Evolutionary conservation across 1,140 invertebrate species (phyloP).

Genomic region (Zaprionus vittiger): DNA sequence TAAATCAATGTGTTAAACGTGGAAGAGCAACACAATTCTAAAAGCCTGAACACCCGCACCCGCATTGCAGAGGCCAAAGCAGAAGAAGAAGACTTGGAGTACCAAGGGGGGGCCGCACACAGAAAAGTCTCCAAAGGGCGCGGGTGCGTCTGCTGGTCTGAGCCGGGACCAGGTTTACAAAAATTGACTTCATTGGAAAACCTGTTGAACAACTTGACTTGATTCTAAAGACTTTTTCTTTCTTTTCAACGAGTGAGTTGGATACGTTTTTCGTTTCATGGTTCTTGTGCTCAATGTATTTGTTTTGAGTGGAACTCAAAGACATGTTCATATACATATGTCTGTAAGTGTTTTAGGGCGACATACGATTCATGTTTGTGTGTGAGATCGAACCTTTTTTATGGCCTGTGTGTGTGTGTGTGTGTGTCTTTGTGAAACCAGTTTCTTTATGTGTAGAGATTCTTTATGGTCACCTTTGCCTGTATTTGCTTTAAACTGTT

Average conservation of each 20-base stretch:
- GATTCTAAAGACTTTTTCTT: slow-evolving; percentile 81
- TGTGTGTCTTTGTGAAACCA: slow-evolving; percentile 45
- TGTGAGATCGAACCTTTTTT: slow-evolving; percentile 56
- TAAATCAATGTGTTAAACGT: slow-evolving; percentile 75
- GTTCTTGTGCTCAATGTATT: slow-evolving; percentile 7
- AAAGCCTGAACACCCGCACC: slow-evolving; percentile 53
- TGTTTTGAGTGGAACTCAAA: slow-evolving; percentile 43
- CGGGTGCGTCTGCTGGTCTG: neutral
- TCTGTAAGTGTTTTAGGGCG: slow-evolving; percentile 34
- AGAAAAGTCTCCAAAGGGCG: slow-evolving; percentile 21
- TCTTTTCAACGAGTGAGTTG: slow-evolving; percentile 66
- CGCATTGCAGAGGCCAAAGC: neutral
- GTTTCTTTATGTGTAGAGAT: slow-evolving; percentile 70
- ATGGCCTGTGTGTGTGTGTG: slow-evolving; percentile 30
- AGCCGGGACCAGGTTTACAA: slow-evolving; percentile 30
- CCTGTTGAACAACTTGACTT: slow-evolving; percentile 79
- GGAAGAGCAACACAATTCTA: slow-evolving; percentile 33
- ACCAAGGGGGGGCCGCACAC: too few relatives aligned
- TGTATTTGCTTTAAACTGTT: slow-evolving; percentile 64
- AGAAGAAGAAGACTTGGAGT: neutral
- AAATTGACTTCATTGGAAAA: slow-evolving; percentile 45
- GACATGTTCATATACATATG: slow-evolving; percentile 14
- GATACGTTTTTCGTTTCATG: slow-evolving; percentile 35
- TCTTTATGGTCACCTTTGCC: slow-evolving; percentile 59
- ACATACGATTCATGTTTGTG: slow-evolving; percentile 55